These are phyloP conservation scores for Tryphoninae sp. DNA, from an alignment of 2,888 invertebrate genomes.

Conservation along the genomic window DNA sequence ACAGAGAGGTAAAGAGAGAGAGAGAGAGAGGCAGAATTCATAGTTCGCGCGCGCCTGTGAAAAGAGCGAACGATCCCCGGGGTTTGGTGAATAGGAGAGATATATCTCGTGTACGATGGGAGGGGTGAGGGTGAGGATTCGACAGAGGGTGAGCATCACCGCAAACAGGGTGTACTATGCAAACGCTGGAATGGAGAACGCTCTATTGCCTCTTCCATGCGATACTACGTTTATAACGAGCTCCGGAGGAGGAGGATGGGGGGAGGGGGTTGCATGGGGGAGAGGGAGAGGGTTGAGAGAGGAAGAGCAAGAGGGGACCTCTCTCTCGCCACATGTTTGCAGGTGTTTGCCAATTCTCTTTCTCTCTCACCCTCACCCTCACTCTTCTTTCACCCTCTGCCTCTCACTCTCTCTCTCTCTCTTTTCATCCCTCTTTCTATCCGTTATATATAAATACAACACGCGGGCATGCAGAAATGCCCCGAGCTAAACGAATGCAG, in stretches of 20 bases:
- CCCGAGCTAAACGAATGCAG: conserved; percentile 63
- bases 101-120: conserved; percentile 14
- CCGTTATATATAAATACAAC: conserved; percentile 35
- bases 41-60: conserved; percentile 53
- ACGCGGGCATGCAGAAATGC: conserved; percentile 59
- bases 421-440: conserved; percentile 24
- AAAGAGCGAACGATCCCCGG: conserved; percentile 58
- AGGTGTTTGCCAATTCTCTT: conserved; percentile 58
- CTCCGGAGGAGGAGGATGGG: conserved; percentile 24
- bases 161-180: conserved; percentile 56
- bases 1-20: too few species aligned
- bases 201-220: conserved; percentile 51
- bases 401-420: conserved; percentile 24
- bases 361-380: conserved; percentile 17
- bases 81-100: conserved; percentile 37
- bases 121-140: conserved; percentile 11
- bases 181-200: conserved; percentile 50
- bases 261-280: too few species aligned
- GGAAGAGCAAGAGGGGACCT: neutral
- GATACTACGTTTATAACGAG: conserved; percentile 61
- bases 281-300: too few species aligned
- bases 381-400: conserved; percentile 13
- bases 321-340: conserved; percentile 56
- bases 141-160: conserved; percentile 59
- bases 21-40: conserved; percentile 37